phyloP scores from a whole-genome alignment of 2,888 invertebrate genomes.

The Operophtera brumata region DNA sequence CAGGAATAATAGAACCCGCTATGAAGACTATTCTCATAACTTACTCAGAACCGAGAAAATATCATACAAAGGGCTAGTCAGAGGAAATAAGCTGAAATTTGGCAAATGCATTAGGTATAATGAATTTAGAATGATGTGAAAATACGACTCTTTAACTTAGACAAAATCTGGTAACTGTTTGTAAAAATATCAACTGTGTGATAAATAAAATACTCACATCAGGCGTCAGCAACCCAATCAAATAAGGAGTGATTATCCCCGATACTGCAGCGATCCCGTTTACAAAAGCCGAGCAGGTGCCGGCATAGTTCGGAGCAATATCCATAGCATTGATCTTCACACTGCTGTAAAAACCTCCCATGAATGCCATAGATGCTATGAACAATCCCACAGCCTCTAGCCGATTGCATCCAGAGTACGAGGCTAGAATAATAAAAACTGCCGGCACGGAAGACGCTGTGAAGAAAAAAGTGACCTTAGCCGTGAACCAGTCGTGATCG shows the following conservation, averaged over 20 bases:
- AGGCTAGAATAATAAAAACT: conserved; percentile 81
- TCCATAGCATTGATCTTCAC: conserved; percentile 85
- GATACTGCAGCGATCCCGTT: conserved; percentile 83
- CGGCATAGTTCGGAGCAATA: conserved; percentile 83
- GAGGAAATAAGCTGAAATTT: too few species aligned
- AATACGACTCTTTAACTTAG: too few species aligned
- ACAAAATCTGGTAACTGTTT: too few species aligned
- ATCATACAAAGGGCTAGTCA: too few species aligned
- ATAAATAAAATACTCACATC: conserved; percentile 68
- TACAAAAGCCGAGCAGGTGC: conserved; percentile 82
- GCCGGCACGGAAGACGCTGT: conserved; percentile 83
- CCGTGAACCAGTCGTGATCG: conserved; percentile 38
- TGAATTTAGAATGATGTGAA: too few species aligned
- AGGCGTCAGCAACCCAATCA: conserved; percentile 81
- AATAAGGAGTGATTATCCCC: conserved; percentile 82
- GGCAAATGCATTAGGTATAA: too few species aligned
- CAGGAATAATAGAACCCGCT: too few species aligned
- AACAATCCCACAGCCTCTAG: conserved; percentile 75
- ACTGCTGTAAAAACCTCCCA: conserved; percentile 86
- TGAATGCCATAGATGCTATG: conserved; percentile 82
- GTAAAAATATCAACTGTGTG: too few species aligned
- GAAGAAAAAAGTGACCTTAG: conserved; percentile 45
- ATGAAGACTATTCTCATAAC: too few species aligned
- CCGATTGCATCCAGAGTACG: conserved; percentile 82
- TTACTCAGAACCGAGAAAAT: too few species aligned